Evolutionary conservation across 2,797 vertebrate genomes (phyloP), one percentile per base, ranked within the genome.

Genomic region (Gila robusta): DNA sequence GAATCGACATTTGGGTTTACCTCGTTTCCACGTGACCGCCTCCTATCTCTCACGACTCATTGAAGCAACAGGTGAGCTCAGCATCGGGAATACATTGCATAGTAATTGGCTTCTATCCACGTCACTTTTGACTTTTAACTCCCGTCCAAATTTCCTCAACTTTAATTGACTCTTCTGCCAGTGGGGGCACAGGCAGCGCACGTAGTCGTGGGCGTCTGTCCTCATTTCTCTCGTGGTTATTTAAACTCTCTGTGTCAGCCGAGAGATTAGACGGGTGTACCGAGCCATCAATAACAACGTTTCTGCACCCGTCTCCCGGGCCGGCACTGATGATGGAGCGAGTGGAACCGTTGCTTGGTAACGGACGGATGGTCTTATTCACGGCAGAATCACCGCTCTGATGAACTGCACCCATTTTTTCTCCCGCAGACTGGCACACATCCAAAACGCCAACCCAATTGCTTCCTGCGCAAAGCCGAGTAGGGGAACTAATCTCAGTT

Each of bases 251-350:
- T 92, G 74, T 85, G 74, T 70, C 83, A 85, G 83, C 35, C 76
- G 89, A 91, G 91, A 93, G 90, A 93, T 94, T 92, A 93, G 90
- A 90, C 47, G 85, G 89, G 88, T 69, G n/a, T 86, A 89, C 82
- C 87, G 90, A 90, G 90, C 91, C 91, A 94, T 94, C 91, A 93
- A 93, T 94, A 93, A 94, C 70, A 86, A 44, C 79, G 49, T 85
- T 79, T 71, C 66, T 56, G 66, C 67, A 71, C 64, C 82, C 62
- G 54, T 88, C 84, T 87, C 84, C 82, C 62, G 26, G 83, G 86
- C 84, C 82, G 72, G 23, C 16, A 44, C 84, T 54, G 14, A 83
- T 91, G 91, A 93, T 93, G 89, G 91, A 93, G 92, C 64, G 84
- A 91, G 91, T 86, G 52, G 91, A 94, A 92, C 90, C 87, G 88